Evolutionary conservation across 2,888 invertebrate genomes (phyloP).

Genomic region (Heliconius cydno): DNA sequence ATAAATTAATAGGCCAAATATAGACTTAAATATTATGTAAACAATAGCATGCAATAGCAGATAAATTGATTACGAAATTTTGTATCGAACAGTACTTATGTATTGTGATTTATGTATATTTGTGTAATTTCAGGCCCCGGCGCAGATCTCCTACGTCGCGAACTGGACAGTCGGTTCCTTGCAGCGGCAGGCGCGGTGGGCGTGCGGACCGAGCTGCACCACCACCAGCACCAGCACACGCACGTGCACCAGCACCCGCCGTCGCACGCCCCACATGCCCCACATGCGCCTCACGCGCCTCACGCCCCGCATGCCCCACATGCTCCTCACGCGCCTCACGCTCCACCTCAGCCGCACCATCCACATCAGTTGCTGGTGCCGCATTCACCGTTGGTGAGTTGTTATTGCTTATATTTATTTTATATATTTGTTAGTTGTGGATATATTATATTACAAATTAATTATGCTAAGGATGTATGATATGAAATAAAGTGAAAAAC

Average conservation of each 20-base stretch:
- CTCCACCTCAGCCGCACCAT: slow-evolving; percentile 69
- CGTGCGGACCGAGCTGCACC: slow-evolving; percentile 94
- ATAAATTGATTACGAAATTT: too few relatives aligned
- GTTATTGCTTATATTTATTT: neutral
- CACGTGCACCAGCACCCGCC: slow-evolving; percentile 74
- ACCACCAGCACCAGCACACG: slow-evolving; percentile 96
- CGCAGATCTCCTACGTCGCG: slow-evolving; percentile 93
- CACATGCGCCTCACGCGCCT: slow-evolving; percentile 90
- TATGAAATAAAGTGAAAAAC: too few relatives aligned
- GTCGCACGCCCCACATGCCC: slow-evolving; percentile 86
- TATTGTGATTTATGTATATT: too few relatives aligned
- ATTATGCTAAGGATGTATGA: too few relatives aligned
- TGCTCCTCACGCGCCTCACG: slow-evolving; percentile 57
- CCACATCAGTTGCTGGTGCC: slow-evolving; percentile 62
- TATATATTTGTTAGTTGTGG: too few relatives aligned
- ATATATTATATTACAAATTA: too few relatives aligned
- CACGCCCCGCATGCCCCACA: slow-evolving; percentile 72
- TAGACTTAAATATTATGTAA: too few relatives aligned
- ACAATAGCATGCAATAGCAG: too few relatives aligned
- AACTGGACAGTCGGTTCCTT: slow-evolving; percentile 94
- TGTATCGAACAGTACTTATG: too few relatives aligned
- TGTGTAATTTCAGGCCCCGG: slow-evolving; percentile 70
- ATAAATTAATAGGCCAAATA: too few relatives aligned
- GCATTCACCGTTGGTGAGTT: slow-evolving; percentile 85
- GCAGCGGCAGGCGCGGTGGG: slow-evolving; percentile 90